Conservation (phyloP, 2,113 vertebrate genomes). For the Mola mola region DNA sequence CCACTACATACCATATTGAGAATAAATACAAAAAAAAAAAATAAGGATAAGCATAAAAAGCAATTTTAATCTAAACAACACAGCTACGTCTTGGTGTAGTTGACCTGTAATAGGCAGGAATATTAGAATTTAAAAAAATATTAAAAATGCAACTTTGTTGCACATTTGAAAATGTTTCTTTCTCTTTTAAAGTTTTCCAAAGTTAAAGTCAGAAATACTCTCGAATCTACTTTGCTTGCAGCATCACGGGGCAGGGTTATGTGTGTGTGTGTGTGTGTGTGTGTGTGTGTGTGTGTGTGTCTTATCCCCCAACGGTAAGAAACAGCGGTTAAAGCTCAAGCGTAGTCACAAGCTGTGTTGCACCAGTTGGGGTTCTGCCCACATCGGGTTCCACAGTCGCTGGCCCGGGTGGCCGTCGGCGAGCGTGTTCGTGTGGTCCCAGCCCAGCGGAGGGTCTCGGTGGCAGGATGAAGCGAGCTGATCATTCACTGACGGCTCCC, state of each 20-base stretch:
- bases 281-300: not conserved
- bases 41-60: too few species aligned
- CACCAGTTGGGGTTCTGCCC: conserved; percentile 28
- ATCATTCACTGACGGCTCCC: conserved; percentile 54
- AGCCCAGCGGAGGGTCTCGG: conserved; percentile 51
- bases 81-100: too few species aligned
- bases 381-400: conserved; percentile 14
- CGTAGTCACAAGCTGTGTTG: not conserved
- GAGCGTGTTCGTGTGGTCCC: conserved; percentile 16
- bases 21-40: too few species aligned
- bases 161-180: too few species aligned
- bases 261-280: not conserved
- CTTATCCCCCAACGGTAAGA: not conserved
- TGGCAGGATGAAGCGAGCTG: conserved; percentile 32
- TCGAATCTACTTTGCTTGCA: too few species aligned
- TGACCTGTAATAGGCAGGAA: too few species aligned
- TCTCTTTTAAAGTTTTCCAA: too few species aligned
- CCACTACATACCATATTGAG: too few species aligned
- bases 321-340: not conserved
- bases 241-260: too few species aligned
- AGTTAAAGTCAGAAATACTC: too few species aligned
- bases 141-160: not conserved
- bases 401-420: conserved; percentile 32
- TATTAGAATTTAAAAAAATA: too few species aligned
- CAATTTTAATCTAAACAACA: too few species aligned